Conservation (phyloP, 2,113 vertebrate genomes). For the Pachycephala philippinensis region DNA sequence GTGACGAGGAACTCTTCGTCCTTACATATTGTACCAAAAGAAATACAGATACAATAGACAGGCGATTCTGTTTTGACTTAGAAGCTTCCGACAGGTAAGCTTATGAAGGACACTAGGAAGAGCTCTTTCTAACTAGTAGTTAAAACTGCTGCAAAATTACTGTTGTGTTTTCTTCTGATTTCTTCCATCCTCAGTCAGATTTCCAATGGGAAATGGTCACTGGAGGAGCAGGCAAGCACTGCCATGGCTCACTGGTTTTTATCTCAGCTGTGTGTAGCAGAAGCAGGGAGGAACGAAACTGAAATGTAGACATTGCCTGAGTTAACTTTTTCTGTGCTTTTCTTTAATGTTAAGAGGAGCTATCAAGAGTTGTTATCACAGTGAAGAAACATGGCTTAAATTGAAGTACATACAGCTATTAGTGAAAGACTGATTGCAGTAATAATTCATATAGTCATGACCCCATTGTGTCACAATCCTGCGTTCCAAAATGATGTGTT, state of each 20-base stretch:
- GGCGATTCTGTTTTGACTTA: constrained; percentile 94
- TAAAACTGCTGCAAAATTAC: background rate
- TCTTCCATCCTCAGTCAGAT: background rate
- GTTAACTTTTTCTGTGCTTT: too few species aligned
- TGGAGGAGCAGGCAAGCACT: background rate
- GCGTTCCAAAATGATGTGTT: background rate
- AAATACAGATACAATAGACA: constrained; percentile 84
- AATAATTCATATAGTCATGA: background rate
- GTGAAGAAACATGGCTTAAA: background rate
- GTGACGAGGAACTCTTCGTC: constrained; percentile 85
- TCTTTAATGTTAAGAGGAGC: background rate
- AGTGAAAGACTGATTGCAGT: background rate
- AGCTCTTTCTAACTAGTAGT: background rate
- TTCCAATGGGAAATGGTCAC: background rate
- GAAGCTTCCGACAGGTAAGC: constrained; percentile 91
- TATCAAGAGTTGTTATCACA: background rate
- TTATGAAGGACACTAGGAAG: background rate
- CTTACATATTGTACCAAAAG: constrained; percentile 88
- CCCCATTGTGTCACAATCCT: background rate
- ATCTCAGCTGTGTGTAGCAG: background rate
- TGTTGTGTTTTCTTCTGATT: background rate
- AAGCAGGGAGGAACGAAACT: background rate
- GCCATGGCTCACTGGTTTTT: background rate
- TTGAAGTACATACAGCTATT: background rate
- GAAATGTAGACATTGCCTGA: background rate